phyloP scores from a whole-genome alignment of 2,113 vertebrate genomes.

The Rhea pennata region DNA sequence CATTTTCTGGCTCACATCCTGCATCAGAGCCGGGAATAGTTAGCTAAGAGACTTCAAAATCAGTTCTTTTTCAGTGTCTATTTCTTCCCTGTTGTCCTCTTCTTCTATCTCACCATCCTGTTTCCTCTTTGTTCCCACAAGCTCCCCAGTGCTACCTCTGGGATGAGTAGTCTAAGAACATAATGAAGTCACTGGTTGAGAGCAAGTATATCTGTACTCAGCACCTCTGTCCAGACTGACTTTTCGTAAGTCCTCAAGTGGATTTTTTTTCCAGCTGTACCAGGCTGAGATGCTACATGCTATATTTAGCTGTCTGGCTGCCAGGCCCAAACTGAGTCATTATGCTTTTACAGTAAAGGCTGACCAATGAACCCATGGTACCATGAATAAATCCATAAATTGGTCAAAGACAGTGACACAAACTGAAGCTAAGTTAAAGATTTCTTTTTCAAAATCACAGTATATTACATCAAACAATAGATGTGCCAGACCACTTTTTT shows the following conservation, averaged over 20 bases:
- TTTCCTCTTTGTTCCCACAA: not conserved
- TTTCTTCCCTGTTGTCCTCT: not conserved
- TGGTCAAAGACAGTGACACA: not conserved
- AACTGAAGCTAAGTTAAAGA: not conserved
- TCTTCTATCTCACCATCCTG: not conserved
- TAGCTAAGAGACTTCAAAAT: not conserved
- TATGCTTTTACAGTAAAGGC: not conserved
- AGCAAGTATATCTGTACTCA: not conserved
- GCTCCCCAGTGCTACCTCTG: not conserved
- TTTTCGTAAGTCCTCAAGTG: not conserved
- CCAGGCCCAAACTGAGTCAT: constrained; percentile 21
- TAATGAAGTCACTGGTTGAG: not conserved
- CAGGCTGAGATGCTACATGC: not conserved
- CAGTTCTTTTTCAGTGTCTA: not conserved
- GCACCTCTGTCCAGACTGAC: not conserved
- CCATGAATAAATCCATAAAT: not conserved
- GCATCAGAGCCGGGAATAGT: not conserved
- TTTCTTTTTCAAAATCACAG: not conserved
- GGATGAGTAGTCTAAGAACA: not conserved
- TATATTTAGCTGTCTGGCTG: constrained; percentile 27
- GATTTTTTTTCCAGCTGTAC: not conserved
- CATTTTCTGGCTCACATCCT: not conserved
- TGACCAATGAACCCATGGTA: not conserved
- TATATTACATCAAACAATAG: not conserved
- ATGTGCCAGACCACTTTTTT: not conserved